These are phyloP conservation scores for Eupithecia subfuscata DNA, from an alignment of 2,888 invertebrate genomes.

Conservation along the genomic window DNA sequence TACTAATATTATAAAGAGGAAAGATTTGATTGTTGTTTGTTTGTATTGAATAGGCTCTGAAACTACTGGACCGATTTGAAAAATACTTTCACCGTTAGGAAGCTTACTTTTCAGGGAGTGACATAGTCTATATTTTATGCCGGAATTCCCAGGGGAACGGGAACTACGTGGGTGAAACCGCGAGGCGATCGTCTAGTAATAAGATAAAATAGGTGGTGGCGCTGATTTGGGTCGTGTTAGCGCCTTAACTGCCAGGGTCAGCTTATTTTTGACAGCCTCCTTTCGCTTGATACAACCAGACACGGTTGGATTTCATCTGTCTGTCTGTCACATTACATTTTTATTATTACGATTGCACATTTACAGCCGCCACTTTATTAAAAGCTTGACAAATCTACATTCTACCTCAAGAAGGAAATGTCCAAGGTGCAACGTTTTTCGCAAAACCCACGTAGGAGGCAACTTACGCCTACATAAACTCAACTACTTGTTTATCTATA, in stretches of 20 bases:
- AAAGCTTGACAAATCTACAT: constrained; percentile 13
- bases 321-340: neutral
- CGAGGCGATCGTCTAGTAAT: too few species aligned
- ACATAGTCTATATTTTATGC: too few species aligned
- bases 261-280: neutral
- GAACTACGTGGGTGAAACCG: too few species aligned
- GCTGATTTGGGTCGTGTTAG: too few species aligned
- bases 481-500: constrained; percentile 3
- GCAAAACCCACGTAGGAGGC: constrained; percentile 39
- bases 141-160: too few species aligned
- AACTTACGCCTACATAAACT: constrained; percentile 27
- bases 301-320: neutral
- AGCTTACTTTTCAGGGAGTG: too few species aligned
- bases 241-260: neutral
- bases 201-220: too few species aligned
- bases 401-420: constrained; percentile 20
- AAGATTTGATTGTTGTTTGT: too few species aligned
- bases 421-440: constrained; percentile 23
- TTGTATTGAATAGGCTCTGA: too few species aligned
- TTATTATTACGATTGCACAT: neutral
- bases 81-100: too few species aligned
- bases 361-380: neutral
- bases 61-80: too few species aligned
- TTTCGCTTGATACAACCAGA: neutral
- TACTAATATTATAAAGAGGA: too few species aligned